Conservation (phyloP, 2,888 invertebrate genomes). For the Polyommatus iphigenia region DNA sequence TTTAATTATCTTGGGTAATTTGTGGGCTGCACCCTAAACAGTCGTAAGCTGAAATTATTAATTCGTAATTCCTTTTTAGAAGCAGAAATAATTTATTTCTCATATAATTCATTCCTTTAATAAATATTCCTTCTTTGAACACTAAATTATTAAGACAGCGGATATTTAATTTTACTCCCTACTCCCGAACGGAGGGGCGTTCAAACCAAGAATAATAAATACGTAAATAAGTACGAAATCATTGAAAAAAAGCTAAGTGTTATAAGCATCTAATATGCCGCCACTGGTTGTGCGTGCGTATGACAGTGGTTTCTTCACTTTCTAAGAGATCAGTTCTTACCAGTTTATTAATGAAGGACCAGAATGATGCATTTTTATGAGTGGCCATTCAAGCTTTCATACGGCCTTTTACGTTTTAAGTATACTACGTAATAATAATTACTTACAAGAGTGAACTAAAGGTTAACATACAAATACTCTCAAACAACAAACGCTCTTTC, state of each 20-base stretch:
- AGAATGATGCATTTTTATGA: too few species aligned
- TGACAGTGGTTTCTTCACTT: too few species aligned
- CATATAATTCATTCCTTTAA: conserved; percentile 16
- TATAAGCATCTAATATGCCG: too few species aligned
- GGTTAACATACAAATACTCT: background rate
- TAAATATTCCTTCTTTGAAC: background rate
- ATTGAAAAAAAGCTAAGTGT: too few species aligned
- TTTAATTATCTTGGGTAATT: background rate
- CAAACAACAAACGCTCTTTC: background rate
- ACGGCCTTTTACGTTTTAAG: too few species aligned
- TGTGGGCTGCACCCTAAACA: background rate
- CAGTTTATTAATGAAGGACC: too few species aligned
- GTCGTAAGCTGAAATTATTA: background rate
- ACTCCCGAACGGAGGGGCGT: background rate
- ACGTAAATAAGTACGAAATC: too few species aligned
- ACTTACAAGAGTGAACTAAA: too few species aligned
- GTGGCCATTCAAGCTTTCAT: too few species aligned
- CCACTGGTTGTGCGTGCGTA: too few species aligned
- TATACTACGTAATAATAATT: too few species aligned
- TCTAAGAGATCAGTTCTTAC: too few species aligned
- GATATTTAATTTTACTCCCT: conserved; percentile 1
- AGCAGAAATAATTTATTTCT: background rate
- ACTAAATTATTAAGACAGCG: conserved; percentile 3
- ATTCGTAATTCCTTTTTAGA: conserved; percentile 1
- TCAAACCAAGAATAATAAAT: background rate